Percentiles rank a stretch among this genome's conserved stretches.
Evolutionary conservation across 2,797 vertebrate species (phyloP).

Genomic region (Streptopelia turtur): DNA sequence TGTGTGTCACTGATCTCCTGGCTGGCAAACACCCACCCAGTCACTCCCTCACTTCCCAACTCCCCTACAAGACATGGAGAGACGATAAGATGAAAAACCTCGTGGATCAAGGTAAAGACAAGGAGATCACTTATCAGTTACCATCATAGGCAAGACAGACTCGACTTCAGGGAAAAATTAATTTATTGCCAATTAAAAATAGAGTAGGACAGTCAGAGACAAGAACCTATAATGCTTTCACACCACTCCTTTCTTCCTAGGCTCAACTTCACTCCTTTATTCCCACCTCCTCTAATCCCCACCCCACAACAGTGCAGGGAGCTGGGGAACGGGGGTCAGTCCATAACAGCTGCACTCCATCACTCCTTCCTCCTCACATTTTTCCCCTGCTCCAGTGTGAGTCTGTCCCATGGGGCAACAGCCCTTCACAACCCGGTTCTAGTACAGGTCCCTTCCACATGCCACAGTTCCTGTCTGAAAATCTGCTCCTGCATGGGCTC

Average conservation of each 20-base stretch:
- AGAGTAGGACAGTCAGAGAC: not conserved
- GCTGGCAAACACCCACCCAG: not conserved
- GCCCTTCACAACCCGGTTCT: not conserved
- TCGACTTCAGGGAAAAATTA: not conserved
- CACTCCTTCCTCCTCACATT: not conserved
- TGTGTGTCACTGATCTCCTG: fast-evolving
- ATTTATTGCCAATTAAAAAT: not conserved
- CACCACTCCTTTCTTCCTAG: not conserved
- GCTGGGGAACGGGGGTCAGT: not conserved
- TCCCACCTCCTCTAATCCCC: not conserved
- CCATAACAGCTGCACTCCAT: not conserved
- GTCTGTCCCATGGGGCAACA: not conserved
- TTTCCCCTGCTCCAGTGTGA: not conserved
- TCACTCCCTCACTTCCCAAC: not conserved
- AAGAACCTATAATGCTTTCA: not conserved
- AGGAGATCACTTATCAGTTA: not conserved
- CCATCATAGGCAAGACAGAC: not conserved
- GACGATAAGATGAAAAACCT: not conserved
- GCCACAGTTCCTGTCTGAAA: not conserved
- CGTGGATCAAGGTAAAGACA: not conserved
- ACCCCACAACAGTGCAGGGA: not conserved
- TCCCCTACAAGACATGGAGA: not conserved
- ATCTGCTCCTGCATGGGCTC: not conserved
- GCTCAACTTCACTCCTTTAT: not conserved
- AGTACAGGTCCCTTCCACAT: not conserved